phyloP scores from a whole-genome alignment of 2,113 vertebrate genomes.

The Chaenocephalus aceratus region DNA sequence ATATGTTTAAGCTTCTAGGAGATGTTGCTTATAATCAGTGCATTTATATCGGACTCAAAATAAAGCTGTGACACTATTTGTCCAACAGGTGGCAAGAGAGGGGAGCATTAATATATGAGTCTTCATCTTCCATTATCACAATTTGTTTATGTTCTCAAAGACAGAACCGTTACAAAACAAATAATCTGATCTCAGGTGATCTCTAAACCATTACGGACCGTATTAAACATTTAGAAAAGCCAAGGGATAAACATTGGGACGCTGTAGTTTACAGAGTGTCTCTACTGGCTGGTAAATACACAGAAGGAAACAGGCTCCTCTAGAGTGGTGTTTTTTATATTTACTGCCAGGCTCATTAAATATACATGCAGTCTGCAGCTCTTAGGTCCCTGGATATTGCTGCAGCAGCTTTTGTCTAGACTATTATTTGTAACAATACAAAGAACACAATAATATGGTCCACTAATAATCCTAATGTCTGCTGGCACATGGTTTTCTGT shows the following conservation, averaged over 20 bases:
- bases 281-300: not conserved
- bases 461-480: not conserved
- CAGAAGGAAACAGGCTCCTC: not conserved
- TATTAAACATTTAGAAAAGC: no score
- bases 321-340: conserved; percentile 7
- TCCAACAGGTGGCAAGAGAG: no score
- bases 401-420: conserved; percentile 8
- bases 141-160: not conserved
- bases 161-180: not conserved
- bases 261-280: not conserved
- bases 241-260: not conserved
- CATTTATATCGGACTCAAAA: not conserved
- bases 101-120: no score
- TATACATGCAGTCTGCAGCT: conserved; percentile 33
- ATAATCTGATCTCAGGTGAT: not conserved
- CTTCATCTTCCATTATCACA: no score
- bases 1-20: not conserved
- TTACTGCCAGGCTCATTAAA: conserved; percentile 47
- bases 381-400: conserved; percentile 13
- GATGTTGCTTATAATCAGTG: conserved; percentile 1
- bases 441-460: not conserved
- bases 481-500: not conserved
- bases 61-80: no score
- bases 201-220: not conserved
- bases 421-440: conserved; percentile 13